phyloP scores from a whole-genome alignment of 1,140 invertebrate species.

The Cydia strobilella region DNA sequence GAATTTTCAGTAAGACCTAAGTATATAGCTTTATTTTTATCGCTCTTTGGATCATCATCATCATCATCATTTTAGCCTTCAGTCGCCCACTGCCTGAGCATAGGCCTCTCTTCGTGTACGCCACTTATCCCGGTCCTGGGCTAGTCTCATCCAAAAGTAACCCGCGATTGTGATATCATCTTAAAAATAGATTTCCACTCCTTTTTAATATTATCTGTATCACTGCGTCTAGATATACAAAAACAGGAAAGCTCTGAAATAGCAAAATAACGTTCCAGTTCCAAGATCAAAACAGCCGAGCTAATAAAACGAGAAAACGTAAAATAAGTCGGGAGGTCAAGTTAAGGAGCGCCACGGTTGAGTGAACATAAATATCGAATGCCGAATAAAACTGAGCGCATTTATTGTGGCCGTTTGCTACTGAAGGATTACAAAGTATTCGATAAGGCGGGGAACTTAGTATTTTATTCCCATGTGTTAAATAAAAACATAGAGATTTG shows the following conservation, averaged over 20 bases:
- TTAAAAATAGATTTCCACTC: background rate
- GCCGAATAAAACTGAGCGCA: slow-evolving; percentile 30
- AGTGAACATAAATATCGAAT: slow-evolving; percentile 29
- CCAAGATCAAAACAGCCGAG: slow-evolving; percentile 19
- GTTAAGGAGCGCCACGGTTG: slow-evolving; percentile 21
- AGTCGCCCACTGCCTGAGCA: too few relatives aligned
- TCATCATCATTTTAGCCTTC: too few relatives aligned
- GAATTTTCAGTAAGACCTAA: too few relatives aligned
- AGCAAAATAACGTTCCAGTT: slow-evolving; percentile 24
- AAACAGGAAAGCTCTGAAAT: slow-evolving; percentile 19
- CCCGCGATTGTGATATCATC: too few relatives aligned
- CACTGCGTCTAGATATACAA: background rate
- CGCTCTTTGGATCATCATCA: too few relatives aligned
- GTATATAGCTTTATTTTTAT: too few relatives aligned
- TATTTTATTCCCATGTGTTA: slow-evolving; percentile 12
- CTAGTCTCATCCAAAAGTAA: too few relatives aligned
- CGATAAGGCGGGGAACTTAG: background rate
- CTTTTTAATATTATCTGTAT: background rate
- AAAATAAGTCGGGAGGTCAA: slow-evolving; percentile 32
- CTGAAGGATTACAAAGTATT: slow-evolving; percentile 19
- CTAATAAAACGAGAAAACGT: slow-evolving; percentile 31
- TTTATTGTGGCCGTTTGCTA: slow-evolving; percentile 30
- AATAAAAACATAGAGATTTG: background rate
- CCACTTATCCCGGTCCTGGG: too few relatives aligned
- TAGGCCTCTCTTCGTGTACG: too few relatives aligned